A percentile compares a stretch with the other conserved stretches of the same genome.
Conservation (phyloP, 1,140 invertebrate species). For the Arctopsyche grandis region DNA sequence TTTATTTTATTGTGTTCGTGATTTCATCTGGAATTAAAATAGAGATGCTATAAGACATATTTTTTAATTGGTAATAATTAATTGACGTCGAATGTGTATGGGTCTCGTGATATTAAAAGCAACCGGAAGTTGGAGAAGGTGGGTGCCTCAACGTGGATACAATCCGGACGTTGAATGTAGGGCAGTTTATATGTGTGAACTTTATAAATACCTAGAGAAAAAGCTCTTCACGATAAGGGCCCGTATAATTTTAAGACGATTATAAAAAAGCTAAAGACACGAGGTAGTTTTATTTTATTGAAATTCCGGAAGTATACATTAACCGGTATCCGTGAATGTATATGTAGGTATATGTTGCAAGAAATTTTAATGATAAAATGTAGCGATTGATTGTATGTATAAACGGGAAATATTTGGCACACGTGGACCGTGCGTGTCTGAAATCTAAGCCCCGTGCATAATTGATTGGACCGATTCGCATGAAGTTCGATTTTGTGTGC, state of each 20-base stretch:
- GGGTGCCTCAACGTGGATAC: background rate
- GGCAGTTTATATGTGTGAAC: background rate
- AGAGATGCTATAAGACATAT: too few species aligned
- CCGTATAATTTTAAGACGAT: background rate
- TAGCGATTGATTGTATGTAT: too few species aligned
- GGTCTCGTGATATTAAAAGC: background rate
- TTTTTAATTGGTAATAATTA: too few species aligned
- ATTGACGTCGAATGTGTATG: background rate
- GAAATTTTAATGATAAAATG: too few species aligned
- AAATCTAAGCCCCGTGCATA: background rate
- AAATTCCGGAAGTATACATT: too few species aligned
- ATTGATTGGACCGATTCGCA: conserved; percentile 33
- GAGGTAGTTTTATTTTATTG: too few species aligned
- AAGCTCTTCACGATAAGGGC: background rate
- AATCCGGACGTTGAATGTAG: conserved; percentile 2
- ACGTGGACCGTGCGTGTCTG: background rate
- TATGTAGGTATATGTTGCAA: too few species aligned
- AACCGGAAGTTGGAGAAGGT: background rate
- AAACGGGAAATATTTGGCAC: background rate
- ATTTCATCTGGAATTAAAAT: too few species aligned
- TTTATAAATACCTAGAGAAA: conserved; percentile 5
- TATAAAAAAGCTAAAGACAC: background rate
- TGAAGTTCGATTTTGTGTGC: conserved; percentile 20
- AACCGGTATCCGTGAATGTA: too few species aligned
- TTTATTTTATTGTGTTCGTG: too few species aligned